phyloP scores from a whole-genome alignment of 2,888 invertebrate genomes.

The Theodoxus fluviatilis region DNA sequence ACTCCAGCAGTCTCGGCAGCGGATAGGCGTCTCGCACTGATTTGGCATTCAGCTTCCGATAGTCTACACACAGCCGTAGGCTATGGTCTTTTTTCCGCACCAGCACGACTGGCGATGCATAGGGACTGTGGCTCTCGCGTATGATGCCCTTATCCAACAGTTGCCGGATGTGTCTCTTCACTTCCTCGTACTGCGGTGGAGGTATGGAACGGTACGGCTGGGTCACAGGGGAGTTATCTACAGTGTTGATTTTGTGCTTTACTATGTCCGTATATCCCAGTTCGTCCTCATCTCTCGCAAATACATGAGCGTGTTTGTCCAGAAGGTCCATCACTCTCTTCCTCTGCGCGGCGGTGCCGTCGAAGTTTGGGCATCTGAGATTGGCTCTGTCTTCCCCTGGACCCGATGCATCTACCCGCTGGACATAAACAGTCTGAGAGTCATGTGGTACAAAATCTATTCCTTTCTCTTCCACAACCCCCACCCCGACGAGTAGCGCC shows the following conservation, averaged over 20 bases:
- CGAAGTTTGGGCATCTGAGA: too few species aligned
- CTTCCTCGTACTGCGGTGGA: background rate
- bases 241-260: background rate
- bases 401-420: too few species aligned
- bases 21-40: slow-evolving; percentile 11
- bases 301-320: background rate
- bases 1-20: background rate
- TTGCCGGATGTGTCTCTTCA: background rate
- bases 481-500: too few species aligned
- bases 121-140: background rate
- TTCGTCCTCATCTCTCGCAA: background rate
- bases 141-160: background rate
- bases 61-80: background rate
- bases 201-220: background rate
- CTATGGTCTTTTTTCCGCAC: slow-evolving; percentile 8
- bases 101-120: slow-evolving; percentile 17
- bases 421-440: too few species aligned
- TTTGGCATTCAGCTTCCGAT: background rate
- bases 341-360: background rate
- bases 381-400: too few species aligned
- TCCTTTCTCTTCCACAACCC: too few species aligned
- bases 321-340: background rate
- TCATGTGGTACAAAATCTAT: too few species aligned
- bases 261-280: background rate
- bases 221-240: background rate